These are phyloP conservation scores for Xanthostigma xanthostigma DNA, from an alignment of 2,888 invertebrate genomes.

Conservation along the genomic window DNA sequence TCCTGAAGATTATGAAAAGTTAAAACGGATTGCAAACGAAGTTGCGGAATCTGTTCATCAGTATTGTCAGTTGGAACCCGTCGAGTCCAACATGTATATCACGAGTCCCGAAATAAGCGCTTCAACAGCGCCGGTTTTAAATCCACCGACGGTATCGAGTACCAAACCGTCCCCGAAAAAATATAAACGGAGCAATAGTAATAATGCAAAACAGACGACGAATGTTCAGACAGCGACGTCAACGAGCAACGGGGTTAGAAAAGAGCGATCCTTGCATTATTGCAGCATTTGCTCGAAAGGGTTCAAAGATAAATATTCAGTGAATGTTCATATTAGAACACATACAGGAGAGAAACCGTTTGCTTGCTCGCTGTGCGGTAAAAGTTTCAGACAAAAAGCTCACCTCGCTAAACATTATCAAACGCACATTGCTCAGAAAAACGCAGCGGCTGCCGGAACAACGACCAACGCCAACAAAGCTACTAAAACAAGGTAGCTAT, in stretches of 20 bases:
- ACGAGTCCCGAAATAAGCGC: conserved; percentile 25
- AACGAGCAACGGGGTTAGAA: conserved; percentile 58
- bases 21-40: conserved; percentile 71
- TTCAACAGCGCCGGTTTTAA: conserved; percentile 32
- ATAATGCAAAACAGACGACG: conserved; percentile 8
- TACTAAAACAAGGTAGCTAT: background rate
- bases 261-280: conserved; percentile 79
- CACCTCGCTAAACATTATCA: conserved; percentile 87
- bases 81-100: conserved; percentile 40
- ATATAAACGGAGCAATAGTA: conserved; percentile 45
- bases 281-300: conserved; percentile 88
- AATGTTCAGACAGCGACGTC: conserved; percentile 34
- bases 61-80: conserved; percentile 39
- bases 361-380: conserved; percentile 84
- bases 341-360: conserved; percentile 98
- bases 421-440: conserved; percentile 80
- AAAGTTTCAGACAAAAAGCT: conserved; percentile 83
- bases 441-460: conserved; percentile 47
- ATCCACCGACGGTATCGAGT: conserved; percentile 42
- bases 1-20: conserved; percentile 71
- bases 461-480: conserved; percentile 24
- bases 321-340: conserved; percentile 93
- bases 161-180: conserved; percentile 51
- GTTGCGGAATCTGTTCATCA: conserved; percentile 64
- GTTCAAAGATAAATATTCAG: conserved; percentile 92